A percentile compares a stretch with the other conserved stretches of the same genome.
Evolutionary conservation across 2,113 vertebrate species (phyloP).

Genomic region (Lophotis ruficrista): DNA sequence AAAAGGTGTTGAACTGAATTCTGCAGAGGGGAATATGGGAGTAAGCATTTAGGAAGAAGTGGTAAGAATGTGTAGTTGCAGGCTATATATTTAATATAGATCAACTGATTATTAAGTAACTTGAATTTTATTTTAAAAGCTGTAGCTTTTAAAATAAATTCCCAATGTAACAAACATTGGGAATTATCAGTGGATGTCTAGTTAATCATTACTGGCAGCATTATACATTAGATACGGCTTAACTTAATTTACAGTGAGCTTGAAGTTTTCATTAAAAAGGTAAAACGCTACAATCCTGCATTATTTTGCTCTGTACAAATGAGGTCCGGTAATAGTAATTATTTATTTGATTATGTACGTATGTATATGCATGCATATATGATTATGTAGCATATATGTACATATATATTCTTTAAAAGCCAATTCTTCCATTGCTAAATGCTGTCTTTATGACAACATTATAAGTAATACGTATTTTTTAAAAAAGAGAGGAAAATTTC

Average conservation of each 20-base stretch:
- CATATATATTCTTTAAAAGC: neutral
- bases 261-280: neutral
- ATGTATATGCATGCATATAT: neutral
- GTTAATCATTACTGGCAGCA: neutral
- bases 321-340: neutral
- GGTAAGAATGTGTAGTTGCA: neutral
- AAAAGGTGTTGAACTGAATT: neutral
- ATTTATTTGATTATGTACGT: neutral
- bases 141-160: too few relatives aligned
- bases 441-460: neutral
- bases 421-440: neutral
- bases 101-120: neutral
- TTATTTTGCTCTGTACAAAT: neutral
- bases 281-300: neutral
- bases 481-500: neutral
- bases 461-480: neutral
- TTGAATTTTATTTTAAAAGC: neutral
- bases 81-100: neutral
- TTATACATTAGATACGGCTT: neutral
- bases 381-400: neutral
- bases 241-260: neutral
- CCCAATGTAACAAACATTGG: neutral
- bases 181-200: neutral
- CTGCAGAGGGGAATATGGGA: neutral
- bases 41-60: neutral